Percentiles rank a stretch among this genome's conserved stretches.
Conservation (phyloP, 2,113 vertebrate species). For the Odontophorus gujanensis region DNA sequence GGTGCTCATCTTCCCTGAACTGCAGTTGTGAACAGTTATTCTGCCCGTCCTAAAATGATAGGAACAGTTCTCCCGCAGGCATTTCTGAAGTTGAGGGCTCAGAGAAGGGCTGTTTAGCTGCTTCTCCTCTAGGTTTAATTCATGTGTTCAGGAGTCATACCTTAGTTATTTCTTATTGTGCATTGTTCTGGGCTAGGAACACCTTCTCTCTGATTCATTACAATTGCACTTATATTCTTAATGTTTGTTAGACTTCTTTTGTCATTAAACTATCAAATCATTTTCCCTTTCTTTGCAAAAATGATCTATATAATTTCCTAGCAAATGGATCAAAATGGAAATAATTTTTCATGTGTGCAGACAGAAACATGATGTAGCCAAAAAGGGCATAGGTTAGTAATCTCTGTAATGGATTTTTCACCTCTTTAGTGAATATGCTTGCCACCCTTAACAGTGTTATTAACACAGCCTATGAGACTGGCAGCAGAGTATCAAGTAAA, state of each 20-base stretch:
- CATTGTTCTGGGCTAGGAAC: background rate
- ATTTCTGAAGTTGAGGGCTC: too few relatives aligned
- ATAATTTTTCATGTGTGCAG: background rate
- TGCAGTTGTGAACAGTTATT: background rate
- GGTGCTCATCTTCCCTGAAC: background rate
- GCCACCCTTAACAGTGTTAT: background rate
- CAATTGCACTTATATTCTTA: background rate
- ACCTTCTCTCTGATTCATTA: background rate
- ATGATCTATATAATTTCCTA: background rate
- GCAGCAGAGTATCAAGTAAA: background rate
- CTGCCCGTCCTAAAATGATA: background rate
- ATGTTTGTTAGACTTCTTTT: background rate
- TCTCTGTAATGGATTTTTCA: background rate
- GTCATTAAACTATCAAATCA: background rate
- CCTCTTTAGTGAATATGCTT: background rate
- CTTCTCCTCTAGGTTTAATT: background rate
- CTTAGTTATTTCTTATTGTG: background rate
- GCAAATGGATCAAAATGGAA: background rate
- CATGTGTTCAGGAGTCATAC: accelerated
- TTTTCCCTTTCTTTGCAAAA: background rate
- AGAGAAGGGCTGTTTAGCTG: background rate
- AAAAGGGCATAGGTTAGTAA: background rate
- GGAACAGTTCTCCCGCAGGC: background rate
- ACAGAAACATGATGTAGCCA: background rate
- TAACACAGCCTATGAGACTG: background rate